phyloP scores from a whole-genome alignment of 2,888 invertebrate genomes.

The Griposia aprilina region DNA sequence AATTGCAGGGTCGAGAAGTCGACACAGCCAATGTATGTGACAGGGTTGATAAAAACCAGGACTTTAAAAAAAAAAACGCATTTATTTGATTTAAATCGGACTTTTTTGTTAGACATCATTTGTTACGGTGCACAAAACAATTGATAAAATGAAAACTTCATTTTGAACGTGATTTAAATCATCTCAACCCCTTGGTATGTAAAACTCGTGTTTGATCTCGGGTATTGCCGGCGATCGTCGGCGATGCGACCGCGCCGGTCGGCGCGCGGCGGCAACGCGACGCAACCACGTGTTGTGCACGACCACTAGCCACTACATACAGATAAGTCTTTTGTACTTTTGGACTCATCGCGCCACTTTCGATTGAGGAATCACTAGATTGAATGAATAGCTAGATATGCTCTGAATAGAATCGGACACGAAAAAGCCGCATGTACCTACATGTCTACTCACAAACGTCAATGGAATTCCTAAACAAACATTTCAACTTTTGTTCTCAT shows the following conservation, averaged over 20 bases:
- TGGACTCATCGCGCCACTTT: conserved; percentile 60
- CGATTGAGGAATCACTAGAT: conserved; percentile 43
- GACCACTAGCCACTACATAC: conserved; percentile 21
- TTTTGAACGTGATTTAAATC: too few relatives aligned
- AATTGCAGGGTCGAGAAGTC: conserved; percentile 13
- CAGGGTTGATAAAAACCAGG: too few relatives aligned
- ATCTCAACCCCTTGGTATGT: conserved; percentile 11
- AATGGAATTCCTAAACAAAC: background rate
- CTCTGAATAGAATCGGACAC: conserved; percentile 10
- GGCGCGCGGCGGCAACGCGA: background rate
- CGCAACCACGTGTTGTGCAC: conserved; percentile 55
- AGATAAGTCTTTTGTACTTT: conserved; percentile 60
- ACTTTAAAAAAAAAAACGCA: too few relatives aligned
- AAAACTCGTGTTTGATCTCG: conserved; percentile 28
- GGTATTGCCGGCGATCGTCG: conserved; percentile 8
- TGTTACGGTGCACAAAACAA: too few relatives aligned
- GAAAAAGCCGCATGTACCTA: background rate
- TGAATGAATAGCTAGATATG: conserved; percentile 42
- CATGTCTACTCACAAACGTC: background rate
- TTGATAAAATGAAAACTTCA: too few relatives aligned
- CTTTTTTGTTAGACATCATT: too few relatives aligned
- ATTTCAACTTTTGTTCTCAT: conserved; percentile 2
- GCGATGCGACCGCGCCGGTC: conserved; percentile 26
- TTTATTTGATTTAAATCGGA: too few relatives aligned
- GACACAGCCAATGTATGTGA: conserved; percentile 10